Evolutionary conservation across 30 jellyfish, hydroid and myxozoan genomes (phyloP).

Genomic region (Rhopilema esculentum): DNA sequence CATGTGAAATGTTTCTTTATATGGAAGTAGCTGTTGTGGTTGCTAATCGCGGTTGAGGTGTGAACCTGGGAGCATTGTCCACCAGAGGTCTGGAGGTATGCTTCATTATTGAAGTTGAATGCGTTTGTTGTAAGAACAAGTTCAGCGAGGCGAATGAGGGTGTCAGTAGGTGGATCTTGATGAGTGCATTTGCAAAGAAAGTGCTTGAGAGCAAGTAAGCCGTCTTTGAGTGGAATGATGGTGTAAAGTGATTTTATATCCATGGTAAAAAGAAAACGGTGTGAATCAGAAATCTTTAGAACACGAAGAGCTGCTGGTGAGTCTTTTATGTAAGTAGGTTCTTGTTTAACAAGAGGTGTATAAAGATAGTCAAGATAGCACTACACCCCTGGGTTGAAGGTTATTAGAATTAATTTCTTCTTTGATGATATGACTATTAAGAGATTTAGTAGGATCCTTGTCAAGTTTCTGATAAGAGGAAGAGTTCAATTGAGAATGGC

Average conservation of each 20-base stretch:
- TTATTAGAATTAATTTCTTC: slow-evolving; percentile 1
- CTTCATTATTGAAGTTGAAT: neutral
- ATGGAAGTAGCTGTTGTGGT: too few relatives aligned
- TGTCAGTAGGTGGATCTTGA: neutral
- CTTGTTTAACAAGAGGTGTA: neutral
- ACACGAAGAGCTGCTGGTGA: too few relatives aligned
- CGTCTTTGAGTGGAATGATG: slow-evolving; percentile 20
- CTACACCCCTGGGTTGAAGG: neutral
- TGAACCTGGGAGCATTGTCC: too few relatives aligned
- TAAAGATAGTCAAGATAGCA: neutral
- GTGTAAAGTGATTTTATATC: slow-evolving; percentile 27
- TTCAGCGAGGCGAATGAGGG: slow-evolving; percentile 11
- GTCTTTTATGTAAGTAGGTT: too few relatives aligned
- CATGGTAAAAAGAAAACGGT: slow-evolving; percentile 8
- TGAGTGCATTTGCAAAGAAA: neutral
- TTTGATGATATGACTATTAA: slow-evolving; percentile 15
- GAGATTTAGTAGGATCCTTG: slow-evolving; percentile 18
- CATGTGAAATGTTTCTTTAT: too few relatives aligned
- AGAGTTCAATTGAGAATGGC: slow-evolving; percentile 11
- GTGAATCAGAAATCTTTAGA: too few relatives aligned
- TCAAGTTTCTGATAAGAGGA: neutral
- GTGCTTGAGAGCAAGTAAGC: neutral
- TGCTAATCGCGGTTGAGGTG: too few relatives aligned
- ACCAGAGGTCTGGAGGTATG: slow-evolving; percentile 17
- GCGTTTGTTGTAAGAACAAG: slow-evolving; percentile 27